phyloP scores from a whole-genome alignment of 2,113 vertebrate species.

The Chrysochloris asiatica region DNA sequence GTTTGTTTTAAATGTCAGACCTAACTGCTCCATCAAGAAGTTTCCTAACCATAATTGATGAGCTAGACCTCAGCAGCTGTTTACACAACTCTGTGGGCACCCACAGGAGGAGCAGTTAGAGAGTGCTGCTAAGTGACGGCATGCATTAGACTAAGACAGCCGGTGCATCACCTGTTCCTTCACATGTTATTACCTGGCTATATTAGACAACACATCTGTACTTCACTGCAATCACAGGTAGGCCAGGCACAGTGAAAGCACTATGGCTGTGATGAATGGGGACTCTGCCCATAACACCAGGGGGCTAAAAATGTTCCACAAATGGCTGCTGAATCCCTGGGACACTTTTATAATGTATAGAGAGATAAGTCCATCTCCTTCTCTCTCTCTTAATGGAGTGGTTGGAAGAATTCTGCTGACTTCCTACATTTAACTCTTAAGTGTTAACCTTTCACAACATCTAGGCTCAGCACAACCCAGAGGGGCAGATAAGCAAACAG shows the following conservation, averaged over 20 bases:
- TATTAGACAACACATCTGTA: constrained; percentile 52
- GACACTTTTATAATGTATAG: constrained; percentile 70
- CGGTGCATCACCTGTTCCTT: not conserved
- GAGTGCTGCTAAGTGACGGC: not conserved
- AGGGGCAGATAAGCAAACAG: not conserved
- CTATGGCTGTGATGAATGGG: constrained; percentile 66
- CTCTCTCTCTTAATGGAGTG: constrained; percentile 55
- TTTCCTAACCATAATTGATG: constrained; percentile 54
- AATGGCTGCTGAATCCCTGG: constrained; percentile 69
- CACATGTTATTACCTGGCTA: constrained; percentile 46
- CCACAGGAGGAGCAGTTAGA: not conserved
- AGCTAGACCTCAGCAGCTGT: constrained; percentile 47
- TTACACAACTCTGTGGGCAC: not conserved
- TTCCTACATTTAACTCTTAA: constrained; percentile 75
- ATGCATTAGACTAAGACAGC: not conserved
- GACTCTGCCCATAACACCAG: constrained; percentile 69
- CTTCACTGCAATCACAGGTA: constrained; percentile 50
- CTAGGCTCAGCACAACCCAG: not conserved
- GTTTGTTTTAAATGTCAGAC: not conserved
- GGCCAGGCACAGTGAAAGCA: not conserved
- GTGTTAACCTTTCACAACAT: constrained; percentile 41
- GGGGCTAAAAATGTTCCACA: constrained; percentile 66
- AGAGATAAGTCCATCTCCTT: constrained; percentile 68
- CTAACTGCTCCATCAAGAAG: not conserved
- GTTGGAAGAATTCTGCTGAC: constrained; percentile 66